A percentile compares a stretch with the other conserved stretches of the same genome.
These are phyloP conservation scores for Melinaea marsaeus DNA, from an alignment of 2,888 invertebrate genomes.

Conservation along the genomic window DNA sequence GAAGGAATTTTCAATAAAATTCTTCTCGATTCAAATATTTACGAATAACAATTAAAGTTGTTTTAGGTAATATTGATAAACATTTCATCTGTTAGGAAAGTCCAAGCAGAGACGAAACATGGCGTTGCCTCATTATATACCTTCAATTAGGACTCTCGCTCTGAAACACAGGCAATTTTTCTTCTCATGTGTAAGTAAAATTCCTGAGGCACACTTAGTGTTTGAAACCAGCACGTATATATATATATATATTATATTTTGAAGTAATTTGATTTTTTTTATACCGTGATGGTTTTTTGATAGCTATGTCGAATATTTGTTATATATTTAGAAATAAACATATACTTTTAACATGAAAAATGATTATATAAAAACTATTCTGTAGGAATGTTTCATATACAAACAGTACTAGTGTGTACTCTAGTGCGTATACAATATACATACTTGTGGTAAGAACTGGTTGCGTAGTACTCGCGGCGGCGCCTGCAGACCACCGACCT, in stretches of 20 bases:
- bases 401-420: not conserved
- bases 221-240: not conserved
- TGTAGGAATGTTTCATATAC: not conserved
- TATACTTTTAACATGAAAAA: no score
- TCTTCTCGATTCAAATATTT: no score
- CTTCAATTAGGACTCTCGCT: slow-evolving; percentile 52
- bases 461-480: slow-evolving; percentile 9
- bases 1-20: no score
- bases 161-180: slow-evolving; percentile 52
- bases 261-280: no score
- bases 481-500: slow-evolving; percentile 15
- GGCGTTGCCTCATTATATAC: slow-evolving; percentile 42
- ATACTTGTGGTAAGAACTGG: slow-evolving; percentile 12
- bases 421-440: no score
- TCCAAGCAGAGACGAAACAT: slow-evolving; percentile 9
- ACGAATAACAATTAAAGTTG: no score
- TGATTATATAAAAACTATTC: not conserved
- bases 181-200: slow-evolving; percentile 58
- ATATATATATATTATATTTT: no score
- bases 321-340: no score
- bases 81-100: not conserved
- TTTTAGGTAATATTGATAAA: not conserved
- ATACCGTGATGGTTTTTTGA: no score
- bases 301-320: no score
- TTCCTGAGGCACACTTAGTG: slow-evolving; percentile 50